A percentile compares a stretch with the other conserved stretches of the same genome.
Conservation (phyloP, 53 echinoderm and acorn worm species). For the Holothuria leucospilota region DNA sequence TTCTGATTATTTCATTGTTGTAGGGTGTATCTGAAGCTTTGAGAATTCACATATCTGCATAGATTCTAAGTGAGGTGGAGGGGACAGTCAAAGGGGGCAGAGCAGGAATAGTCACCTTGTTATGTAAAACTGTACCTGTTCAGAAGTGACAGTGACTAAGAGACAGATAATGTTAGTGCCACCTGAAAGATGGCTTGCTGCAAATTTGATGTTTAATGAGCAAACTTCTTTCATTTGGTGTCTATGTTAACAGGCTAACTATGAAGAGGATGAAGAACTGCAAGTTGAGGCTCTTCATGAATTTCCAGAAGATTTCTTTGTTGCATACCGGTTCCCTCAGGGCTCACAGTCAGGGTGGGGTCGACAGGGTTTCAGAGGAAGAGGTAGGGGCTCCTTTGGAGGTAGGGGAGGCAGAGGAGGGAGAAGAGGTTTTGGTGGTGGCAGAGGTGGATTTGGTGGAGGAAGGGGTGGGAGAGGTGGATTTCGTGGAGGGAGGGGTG, state of each 20-base stretch:
- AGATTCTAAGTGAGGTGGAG: too few relatives aligned
- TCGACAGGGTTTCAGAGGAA: constrained; percentile 26
- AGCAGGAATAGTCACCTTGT: too few relatives aligned
- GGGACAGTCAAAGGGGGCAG: too few relatives aligned
- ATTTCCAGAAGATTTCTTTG: constrained; percentile 27
- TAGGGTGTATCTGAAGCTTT: too few relatives aligned
- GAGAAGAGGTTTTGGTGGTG: neutral
- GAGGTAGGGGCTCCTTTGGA: constrained; percentile 37
- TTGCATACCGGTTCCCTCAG: neutral
- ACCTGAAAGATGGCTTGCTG: too few relatives aligned
- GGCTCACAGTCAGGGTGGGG: neutral
- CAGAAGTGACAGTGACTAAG: too few relatives aligned
- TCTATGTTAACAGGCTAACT: neutral
- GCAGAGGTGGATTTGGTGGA: neutral
- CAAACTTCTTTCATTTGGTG: too few relatives aligned
- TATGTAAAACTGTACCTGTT: too few relatives aligned
- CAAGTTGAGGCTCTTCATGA: neutral
- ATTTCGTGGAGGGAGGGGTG: constrained; percentile 2
- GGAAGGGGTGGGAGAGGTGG: constrained; percentile 30
- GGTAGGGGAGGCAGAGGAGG: constrained; percentile 42
- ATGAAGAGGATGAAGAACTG: neutral
- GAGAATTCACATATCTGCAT: too few relatives aligned
- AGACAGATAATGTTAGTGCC: too few relatives aligned
- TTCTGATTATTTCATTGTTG: too few relatives aligned
- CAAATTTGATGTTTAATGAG: too few relatives aligned